Percentiles rank a stretch among this genome's conserved stretches.
phyloP scores from a whole-genome alignment of 2,797 vertebrate genomes.

The Todus mexicanus region DNA sequence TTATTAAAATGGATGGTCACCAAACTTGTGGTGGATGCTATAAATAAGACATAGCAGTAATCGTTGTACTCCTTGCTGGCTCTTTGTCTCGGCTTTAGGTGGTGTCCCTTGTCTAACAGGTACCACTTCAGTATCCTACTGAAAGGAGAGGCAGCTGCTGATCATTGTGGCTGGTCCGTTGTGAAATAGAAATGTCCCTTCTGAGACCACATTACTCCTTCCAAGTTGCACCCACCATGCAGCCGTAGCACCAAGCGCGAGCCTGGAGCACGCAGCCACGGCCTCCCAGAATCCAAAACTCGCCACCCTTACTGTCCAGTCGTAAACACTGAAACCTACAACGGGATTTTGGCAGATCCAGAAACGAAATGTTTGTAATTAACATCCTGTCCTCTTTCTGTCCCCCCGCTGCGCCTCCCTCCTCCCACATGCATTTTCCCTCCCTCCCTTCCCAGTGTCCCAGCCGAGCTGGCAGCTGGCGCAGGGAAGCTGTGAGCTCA shows the following conservation, averaged over 20 bases:
- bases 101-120: not conserved
- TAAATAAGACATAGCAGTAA: not conserved
- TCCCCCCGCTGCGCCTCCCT: not conserved
- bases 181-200: not conserved
- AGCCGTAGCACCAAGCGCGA: not conserved
- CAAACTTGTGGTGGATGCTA: not conserved
- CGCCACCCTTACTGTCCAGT: not conserved
- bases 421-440: not conserved
- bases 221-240: not conserved
- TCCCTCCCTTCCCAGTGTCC: not conserved
- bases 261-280: not conserved
- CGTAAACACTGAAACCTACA: not conserved
- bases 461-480: constrained; percentile 6
- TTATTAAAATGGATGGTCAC: not conserved
- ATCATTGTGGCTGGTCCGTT: not conserved
- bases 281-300: not conserved
- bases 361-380: not conserved
- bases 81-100: not conserved
- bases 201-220: not conserved
- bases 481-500: not conserved
- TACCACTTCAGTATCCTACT: not conserved
- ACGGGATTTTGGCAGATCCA: not conserved
- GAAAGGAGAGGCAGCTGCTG: not conserved
- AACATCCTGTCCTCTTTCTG: not conserved
- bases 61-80: not conserved